Base-by-base conservation (phyloP, 2,797 vertebrate species). In the Diplodus puntazzo region DNA sequence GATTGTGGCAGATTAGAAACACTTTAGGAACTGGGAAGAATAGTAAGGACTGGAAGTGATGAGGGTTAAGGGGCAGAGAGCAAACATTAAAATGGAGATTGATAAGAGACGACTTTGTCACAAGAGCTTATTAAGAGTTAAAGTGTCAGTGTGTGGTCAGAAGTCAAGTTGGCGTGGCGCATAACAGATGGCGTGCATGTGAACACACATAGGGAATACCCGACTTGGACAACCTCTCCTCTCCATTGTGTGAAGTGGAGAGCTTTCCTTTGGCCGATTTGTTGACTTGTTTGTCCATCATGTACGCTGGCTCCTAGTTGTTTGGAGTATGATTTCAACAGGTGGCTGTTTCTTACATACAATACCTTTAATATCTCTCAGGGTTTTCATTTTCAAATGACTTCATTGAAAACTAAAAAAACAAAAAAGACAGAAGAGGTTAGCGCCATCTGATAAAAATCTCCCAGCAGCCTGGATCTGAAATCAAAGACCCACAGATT, bases 111-210 rank as follows among this genome's bases (percentile, higher is more conserved):
- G 16, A 49, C 12, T 8, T 16, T 42, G n/a, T 20, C 42, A 17
- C 13, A 39, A 49, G 46, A 43, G 20, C 59, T 80, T 49, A 57
- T 17, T 11, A 54, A 1, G 34, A 78, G 18, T 27, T 64, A 50
- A 60, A 62, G 54, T 66, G 66, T 73, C 23, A 70, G 18, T 65
- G 55, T 75, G 61, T 54, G 59, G 45, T 77, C 30, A 49, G 25
- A 68, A 9, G n/a, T 34, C 66, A 86, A 74, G 48, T 18, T 68
- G n/a, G 25, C 18, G 27, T 64, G 55, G 18, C 49, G 34, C 18
- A 64, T 63, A 18, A 48, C 59, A 21, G 39, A 57, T 46, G 18
- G 14, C 1, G 4, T 34, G 27, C 27, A 46, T 6, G 1, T 39
- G 9, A 52, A 68, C n/a, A 48, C 42, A 63, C 52, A 75, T 14